Evolutionary conservation across 2,797 vertebrate genomes (phyloP).

Genomic region (Malurus leucopterus): DNA sequence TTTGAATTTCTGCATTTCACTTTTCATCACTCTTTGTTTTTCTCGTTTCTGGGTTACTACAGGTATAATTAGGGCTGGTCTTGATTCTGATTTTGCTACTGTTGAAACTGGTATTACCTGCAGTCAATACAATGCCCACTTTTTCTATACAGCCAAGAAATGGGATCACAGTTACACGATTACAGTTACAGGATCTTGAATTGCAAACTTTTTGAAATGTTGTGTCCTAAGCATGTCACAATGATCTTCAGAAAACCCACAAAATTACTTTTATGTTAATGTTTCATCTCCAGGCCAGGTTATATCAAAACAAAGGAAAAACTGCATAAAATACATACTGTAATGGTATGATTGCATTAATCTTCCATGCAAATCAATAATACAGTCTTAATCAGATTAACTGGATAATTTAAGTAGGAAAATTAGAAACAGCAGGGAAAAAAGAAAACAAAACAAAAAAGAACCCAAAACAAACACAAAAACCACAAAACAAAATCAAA

Average conservation of each 20-base stretch:
- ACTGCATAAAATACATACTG: not conserved
- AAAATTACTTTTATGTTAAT: not conserved
- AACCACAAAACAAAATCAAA: no score
- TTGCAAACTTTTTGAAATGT: rapidly evolving
- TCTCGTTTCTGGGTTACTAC: not conserved
- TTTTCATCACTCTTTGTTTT: not conserved
- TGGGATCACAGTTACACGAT: not conserved
- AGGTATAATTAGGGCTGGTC: not conserved
- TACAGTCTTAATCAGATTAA: not conserved
- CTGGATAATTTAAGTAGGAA: not conserved
- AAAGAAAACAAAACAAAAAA: not conserved
- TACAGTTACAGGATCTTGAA: not conserved
- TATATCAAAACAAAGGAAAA: not conserved
- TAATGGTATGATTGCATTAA: not conserved
- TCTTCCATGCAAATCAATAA: not conserved
- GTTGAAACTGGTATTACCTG: not conserved
- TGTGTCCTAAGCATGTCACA: not conserved
- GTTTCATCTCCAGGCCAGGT: not conserved
- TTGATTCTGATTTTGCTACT: not conserved
- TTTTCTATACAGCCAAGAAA: not conserved
- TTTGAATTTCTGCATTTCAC: not conserved
- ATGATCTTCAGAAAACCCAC: not conserved
- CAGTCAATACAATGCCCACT: not conserved
- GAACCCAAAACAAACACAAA: not conserved
- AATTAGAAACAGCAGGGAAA: not conserved